Percentiles rank a stretch among this genome's conserved stretches.
Evolutionary conservation across 2,888 invertebrate genomes (phyloP).

Genomic region (Polyploca ridens): DNA sequence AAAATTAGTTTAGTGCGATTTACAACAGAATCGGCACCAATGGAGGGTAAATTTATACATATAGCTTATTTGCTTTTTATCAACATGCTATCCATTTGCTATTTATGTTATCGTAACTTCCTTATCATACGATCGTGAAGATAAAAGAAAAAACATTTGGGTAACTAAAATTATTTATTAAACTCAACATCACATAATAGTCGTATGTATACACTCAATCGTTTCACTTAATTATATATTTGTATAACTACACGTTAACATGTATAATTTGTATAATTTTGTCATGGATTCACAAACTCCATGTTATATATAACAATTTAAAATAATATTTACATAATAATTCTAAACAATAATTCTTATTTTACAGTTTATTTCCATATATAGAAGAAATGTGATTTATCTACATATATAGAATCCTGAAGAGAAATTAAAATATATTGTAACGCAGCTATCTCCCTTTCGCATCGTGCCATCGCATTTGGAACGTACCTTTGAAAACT

Average conservation of each 20-base stretch:
- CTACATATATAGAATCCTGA: not conserved
- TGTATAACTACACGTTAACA: constrained; percentile 29
- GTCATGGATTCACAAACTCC: constrained; percentile 33
- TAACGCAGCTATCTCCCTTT: not conserved
- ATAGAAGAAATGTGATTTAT: not conserved
- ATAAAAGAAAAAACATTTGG: constrained; percentile 33
- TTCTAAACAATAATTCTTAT: not conserved
- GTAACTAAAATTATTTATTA: constrained; percentile 77
- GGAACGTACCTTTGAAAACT: no score
- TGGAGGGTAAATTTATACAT: no score
- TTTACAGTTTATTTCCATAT: not conserved
- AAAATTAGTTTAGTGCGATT: no score
- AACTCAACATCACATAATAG: constrained; percentile 74
- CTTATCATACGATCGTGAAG: no score
- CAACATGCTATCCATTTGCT: no score
- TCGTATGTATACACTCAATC: constrained; percentile 43
- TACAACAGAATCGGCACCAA: no score
- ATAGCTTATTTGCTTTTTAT: no score
- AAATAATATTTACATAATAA: constrained; percentile 1
- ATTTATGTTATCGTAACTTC: no score
- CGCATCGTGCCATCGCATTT: no score
- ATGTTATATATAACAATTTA: constrained; percentile 18
- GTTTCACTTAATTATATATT: constrained; percentile 33
- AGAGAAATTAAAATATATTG: not conserved
- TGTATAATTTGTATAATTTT: constrained; percentile 37